phyloP scores from a whole-genome alignment of 2,797 vertebrate genomes.

The Chelmon rostratus region DNA sequence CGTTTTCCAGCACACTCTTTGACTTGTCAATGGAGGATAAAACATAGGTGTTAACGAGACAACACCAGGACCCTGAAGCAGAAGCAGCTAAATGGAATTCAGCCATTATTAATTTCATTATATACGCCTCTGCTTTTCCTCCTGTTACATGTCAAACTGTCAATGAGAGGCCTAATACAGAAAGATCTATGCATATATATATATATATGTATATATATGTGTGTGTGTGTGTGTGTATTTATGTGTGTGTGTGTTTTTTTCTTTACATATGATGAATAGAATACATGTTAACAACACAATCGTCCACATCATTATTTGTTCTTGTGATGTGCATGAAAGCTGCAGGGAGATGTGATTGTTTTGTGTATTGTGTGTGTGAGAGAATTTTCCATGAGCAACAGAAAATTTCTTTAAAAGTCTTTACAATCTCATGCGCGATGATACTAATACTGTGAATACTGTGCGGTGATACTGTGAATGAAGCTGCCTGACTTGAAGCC shows the following conservation, averaged over 20 bases:
- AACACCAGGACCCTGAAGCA: not conserved
- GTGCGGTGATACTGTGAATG: no score
- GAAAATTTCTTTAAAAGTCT: not conserved
- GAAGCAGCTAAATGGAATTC: constrained; percentile 6
- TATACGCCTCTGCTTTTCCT: not conserved
- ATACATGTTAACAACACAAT: no score
- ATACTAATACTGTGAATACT: no score
- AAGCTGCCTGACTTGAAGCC: not conserved
- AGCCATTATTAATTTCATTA: not conserved
- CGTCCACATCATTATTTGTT: not conserved
- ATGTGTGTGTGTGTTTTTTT: not conserved
- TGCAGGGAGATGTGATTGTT: not conserved
- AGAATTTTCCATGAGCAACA: not conserved
- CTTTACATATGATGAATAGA: not conserved
- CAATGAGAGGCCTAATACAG: not conserved
- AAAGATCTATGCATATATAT: not conserved
- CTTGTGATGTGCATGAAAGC: not conserved
- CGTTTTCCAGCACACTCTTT: constrained; percentile 2
- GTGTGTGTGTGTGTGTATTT: not conserved
- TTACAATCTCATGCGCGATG: no score
- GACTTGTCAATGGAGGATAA: not conserved
- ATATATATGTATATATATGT: no score
- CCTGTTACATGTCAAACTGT: not conserved
- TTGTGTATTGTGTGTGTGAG: not conserved
- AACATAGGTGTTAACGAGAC: not conserved